A percentile compares a stretch with the other conserved stretches of the same genome.
Conservation (phyloP, 1,140 invertebrate genomes). For the Heterodera schachtii region DNA sequence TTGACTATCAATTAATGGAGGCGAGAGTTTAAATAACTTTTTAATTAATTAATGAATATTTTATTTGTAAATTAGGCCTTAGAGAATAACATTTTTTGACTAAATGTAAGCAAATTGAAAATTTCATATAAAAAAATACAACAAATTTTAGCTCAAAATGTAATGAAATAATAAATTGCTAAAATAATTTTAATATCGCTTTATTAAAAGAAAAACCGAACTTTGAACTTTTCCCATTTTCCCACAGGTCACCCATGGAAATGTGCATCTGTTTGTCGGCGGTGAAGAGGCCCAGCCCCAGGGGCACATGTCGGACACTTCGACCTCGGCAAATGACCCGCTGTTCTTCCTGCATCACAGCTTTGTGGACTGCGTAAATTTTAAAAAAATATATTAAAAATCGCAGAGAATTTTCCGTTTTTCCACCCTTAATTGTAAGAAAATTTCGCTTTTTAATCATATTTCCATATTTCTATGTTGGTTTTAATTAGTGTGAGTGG, state of each 20-base stretch:
- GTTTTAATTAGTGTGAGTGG: not conserved
- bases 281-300: slow-evolving; percentile 46
- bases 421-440: too few species aligned
- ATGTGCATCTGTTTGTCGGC: slow-evolving; percentile 59
- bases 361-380: slow-evolving; percentile 66
- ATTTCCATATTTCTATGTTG: not conserved
- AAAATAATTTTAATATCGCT: too few species aligned
- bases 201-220: too few species aligned
- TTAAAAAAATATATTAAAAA: too few species aligned
- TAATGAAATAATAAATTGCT: not conserved
- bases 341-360: slow-evolving; percentile 54
- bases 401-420: too few species aligned
- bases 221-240: not conserved
- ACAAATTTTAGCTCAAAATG: too few species aligned
- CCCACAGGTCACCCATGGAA: slow-evolving; percentile 61
- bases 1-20: slow-evolving; percentile 16
- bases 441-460: too few species aligned
- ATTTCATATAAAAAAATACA: too few species aligned
- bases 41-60: too few species aligned
- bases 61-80: too few species aligned
- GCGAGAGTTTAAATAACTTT: not conserved
- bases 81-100: not conserved
- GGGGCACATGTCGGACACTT: slow-evolving; percentile 50
- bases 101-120: too few species aligned
- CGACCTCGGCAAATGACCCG: slow-evolving; percentile 49